A percentile compares a stretch with the other conserved stretches of the same genome.
These are phyloP conservation scores for Typhlomys cinereus DNA, from an alignment of 2,113 vertebrate species.

Conservation along the genomic window DNA sequence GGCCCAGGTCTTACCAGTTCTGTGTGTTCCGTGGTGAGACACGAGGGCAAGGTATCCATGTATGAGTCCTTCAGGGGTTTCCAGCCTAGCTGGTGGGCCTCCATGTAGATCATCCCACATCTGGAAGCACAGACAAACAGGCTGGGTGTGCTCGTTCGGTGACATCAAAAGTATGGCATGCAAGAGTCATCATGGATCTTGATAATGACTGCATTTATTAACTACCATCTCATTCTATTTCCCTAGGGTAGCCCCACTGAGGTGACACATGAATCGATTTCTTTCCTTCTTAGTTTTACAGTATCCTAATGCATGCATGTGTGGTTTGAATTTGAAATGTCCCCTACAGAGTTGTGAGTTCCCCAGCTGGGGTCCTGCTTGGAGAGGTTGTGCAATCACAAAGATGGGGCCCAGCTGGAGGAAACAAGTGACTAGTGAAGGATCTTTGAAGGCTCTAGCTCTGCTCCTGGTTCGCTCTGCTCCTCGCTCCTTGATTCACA, in stretches of 20 bases:
- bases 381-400: background rate
- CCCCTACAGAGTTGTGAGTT: background rate
- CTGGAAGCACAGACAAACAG: slow-evolving; percentile 79
- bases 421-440: background rate
- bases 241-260: background rate
- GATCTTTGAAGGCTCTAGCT: background rate
- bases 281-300: background rate
- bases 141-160: background rate
- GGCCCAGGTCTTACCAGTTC: slow-evolving; percentile 85
- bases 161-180: background rate
- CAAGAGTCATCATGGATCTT: background rate
- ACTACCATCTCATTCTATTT: background rate
- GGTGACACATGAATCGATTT: background rate
- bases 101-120: slow-evolving; percentile 99
- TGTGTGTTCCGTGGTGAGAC: slow-evolving; percentile 85
- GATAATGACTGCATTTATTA: background rate
- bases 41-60: slow-evolving; percentile 89
- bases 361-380: background rate
- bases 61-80: slow-evolving; percentile 93
- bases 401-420: background rate
- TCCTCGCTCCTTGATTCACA: background rate
- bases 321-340: background rate
- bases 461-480: background rate
- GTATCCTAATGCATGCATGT: background rate
- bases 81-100: slow-evolving; percentile 94